Conservation (phyloP, 2,888 invertebrate genomes). For the Opisthograptis luteolata region DNA sequence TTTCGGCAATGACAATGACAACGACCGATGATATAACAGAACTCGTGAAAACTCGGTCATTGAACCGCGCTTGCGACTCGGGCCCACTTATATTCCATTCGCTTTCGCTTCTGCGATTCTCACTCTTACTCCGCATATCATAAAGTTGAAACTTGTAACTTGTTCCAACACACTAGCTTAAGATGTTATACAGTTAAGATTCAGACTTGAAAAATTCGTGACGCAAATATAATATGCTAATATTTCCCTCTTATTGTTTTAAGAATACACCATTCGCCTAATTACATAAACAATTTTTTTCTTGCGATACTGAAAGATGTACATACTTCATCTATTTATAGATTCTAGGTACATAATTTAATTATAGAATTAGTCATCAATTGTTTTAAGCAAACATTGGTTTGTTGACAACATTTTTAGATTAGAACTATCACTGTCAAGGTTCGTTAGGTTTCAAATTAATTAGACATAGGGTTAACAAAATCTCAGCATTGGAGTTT, state of each 20-base stretch:
- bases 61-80: slow-evolving; percentile 71
- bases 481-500: neutral
- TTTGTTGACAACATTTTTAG: too few species aligned
- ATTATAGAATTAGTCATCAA: too few species aligned
- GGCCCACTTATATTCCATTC: slow-evolving; percentile 52
- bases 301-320: neutral
- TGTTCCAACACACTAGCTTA: slow-evolving; percentile 39
- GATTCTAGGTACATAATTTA: neutral
- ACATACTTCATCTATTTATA: neutral
- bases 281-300: slow-evolving; percentile 39
- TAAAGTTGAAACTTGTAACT: slow-evolving; percentile 67
- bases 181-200: slow-evolving; percentile 61
- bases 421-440: too few species aligned
- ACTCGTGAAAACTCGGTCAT: slow-evolving; percentile 84
- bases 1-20: slow-evolving; percentile 85
- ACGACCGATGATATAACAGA: slow-evolving; percentile 83
- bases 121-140: slow-evolving; percentile 58
- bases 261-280: slow-evolving; percentile 33
- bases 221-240: slow-evolving; percentile 51
- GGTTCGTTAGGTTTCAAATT: neutral
- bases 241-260: slow-evolving; percentile 41
- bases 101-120: slow-evolving; percentile 77
- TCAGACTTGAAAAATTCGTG: slow-evolving; percentile 52
- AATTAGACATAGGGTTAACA: slow-evolving; percentile 2
- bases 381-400: too few species aligned